A percentile compares a stretch with the other conserved stretches of the same genome.
These are phyloP conservation scores for Anolis sagrei DNA, from an alignment of 2,113 vertebrate genomes.

Conservation along the genomic window DNA sequence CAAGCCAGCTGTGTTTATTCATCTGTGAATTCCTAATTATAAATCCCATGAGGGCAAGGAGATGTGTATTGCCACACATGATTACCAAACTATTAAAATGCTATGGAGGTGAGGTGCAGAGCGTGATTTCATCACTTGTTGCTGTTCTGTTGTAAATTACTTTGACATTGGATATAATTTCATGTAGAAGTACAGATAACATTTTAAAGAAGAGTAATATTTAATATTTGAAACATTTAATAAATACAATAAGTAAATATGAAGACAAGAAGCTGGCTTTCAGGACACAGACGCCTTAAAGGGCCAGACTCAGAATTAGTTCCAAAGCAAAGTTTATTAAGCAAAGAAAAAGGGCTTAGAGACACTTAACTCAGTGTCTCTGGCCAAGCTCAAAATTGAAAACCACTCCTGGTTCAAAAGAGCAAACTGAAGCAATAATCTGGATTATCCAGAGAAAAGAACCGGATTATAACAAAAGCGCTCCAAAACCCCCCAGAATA, in stretches of 20 bases:
- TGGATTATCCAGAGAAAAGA: no score
- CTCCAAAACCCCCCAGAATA: no score
- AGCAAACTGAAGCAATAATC: no score
- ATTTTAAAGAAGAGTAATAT: background rate
- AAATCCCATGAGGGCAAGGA: background rate
- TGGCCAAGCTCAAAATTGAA: no score
- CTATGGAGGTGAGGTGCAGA: background rate
- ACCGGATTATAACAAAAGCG: no score
- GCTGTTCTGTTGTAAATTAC: background rate
- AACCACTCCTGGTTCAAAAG: no score
- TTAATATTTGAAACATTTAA: background rate
- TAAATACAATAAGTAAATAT: background rate
- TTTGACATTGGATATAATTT: background rate
- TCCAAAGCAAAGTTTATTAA: no score
- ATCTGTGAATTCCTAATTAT: constrained; percentile 30
- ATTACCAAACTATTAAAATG: constrained; percentile 16
- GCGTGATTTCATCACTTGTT: constrained; percentile 1
- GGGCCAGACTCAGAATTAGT: no score
- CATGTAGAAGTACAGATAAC: background rate
- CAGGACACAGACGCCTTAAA: no score
- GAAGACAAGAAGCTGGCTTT: background rate
- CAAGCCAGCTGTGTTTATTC: constrained; percentile 8
- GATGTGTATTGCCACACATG: background rate
- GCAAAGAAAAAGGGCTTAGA: no score
- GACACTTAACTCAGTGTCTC: no score